A percentile compares a stretch with the other conserved stretches of the same genome.
These are phyloP conservation scores for Achroia grisella DNA, from an alignment of 1,140 invertebrate species.

Conservation along the genomic window DNA sequence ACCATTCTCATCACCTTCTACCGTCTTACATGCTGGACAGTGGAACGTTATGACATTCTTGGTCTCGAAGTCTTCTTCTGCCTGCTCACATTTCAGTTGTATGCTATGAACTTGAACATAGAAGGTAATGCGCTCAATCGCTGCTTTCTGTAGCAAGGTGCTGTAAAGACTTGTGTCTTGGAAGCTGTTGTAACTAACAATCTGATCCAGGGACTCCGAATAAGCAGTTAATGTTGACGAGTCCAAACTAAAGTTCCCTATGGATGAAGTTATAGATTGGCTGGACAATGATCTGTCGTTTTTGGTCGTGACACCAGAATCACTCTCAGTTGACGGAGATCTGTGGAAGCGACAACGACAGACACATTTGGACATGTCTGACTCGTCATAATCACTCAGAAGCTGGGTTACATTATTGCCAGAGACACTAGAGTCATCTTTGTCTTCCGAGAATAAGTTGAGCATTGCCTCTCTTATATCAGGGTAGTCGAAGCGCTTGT, in stretches of 20 bases:
- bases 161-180: slow-evolving; percentile 40
- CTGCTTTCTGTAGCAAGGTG: slow-evolving; percentile 44
- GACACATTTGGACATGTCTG: slow-evolving; percentile 26
- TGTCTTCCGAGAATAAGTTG: slow-evolving; percentile 33
- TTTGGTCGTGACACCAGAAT: slow-evolving; percentile 37
- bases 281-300: slow-evolving; percentile 27
- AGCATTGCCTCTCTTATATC: slow-evolving; percentile 51
- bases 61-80: slow-evolving; percentile 21
- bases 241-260: slow-evolving; percentile 58
- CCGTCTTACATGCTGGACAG: slow-evolving; percentile 42
- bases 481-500: slow-evolving; percentile 55
- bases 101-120: slow-evolving; percentile 62
- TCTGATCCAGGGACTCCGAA: slow-evolving; percentile 55
- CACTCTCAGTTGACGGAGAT: slow-evolving; percentile 23
- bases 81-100: slow-evolving; percentile 33
- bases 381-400: slow-evolving; percentile 24
- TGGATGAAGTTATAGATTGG: slow-evolving; percentile 50
- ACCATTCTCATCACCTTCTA: slow-evolving; percentile 41
- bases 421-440: slow-evolving; percentile 3
- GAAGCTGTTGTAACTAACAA: slow-evolving; percentile 57
- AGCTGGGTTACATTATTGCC: background rate
- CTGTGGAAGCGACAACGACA: slow-evolving; percentile 37
- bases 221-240: slow-evolving; percentile 49
- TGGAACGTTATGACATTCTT: slow-evolving; percentile 42
- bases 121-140: slow-evolving; percentile 56